These are phyloP conservation scores for Thelaira solivaga DNA, from an alignment of 2,888 invertebrate genomes.

Conservation along the genomic window DNA sequence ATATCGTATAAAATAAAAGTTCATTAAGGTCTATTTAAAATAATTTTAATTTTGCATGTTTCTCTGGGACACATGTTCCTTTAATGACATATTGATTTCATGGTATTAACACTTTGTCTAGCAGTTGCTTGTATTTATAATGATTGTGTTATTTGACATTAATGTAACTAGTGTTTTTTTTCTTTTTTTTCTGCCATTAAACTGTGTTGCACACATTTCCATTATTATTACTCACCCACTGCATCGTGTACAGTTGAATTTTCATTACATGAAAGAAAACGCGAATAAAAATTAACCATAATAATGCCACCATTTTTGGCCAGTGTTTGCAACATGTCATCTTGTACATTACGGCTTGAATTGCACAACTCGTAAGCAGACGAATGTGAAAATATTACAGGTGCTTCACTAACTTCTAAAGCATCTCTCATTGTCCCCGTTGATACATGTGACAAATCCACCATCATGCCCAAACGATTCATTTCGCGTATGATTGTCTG, in stretches of 20 bases:
- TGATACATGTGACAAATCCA: conserved; percentile 90
- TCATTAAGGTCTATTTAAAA: no score
- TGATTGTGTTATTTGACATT: no score
- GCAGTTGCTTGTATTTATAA: no score
- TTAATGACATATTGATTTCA: no score
- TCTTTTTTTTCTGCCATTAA: background rate
- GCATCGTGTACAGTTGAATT: conserved; percentile 87
- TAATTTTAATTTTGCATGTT: no score
- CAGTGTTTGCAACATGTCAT: conserved; percentile 84
- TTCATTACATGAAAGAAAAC: conserved; percentile 86
- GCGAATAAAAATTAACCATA: conserved; percentile 91
- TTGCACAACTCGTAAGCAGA: conserved; percentile 89
- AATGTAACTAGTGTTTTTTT: no score
- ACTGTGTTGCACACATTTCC: background rate
- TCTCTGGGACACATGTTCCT: no score
- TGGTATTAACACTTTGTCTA: no score
- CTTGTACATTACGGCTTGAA: conserved; percentile 88
- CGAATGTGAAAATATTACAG: conserved; percentile 91
- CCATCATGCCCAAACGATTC: conserved; percentile 93
- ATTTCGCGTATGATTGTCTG: conserved; percentile 90
- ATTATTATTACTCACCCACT: conserved; percentile 81
- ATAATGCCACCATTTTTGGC: conserved; percentile 88
- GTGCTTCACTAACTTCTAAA: conserved; percentile 85
- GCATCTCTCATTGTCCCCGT: conserved; percentile 89
- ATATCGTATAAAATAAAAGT: no score